A percentile compares a stretch with the other conserved stretches of the same genome.
Evolutionary conservation across 2,113 vertebrate species (phyloP).

Genomic region (Tetrao urogallus): DNA sequence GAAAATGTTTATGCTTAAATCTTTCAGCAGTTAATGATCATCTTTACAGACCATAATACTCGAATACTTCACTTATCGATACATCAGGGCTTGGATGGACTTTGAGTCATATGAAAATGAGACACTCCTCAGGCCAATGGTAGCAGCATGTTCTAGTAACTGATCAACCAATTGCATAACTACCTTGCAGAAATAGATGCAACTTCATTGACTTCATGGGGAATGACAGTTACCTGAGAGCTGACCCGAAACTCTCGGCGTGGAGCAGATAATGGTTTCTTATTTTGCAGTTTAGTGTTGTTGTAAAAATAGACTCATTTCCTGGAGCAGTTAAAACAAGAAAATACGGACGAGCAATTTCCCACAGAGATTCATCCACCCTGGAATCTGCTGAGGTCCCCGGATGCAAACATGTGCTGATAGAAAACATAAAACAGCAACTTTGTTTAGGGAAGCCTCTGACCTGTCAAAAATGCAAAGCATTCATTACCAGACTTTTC

Average conservation of each 20-base stretch:
- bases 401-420: constrained; percentile 39
- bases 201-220: not conserved
- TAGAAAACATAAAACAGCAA: constrained; percentile 25
- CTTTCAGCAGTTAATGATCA: constrained; percentile 52
- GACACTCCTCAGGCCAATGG: constrained; percentile 55
- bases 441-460: constrained; percentile 67
- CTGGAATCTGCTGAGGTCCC: constrained; percentile 42
- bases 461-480: constrained; percentile 61
- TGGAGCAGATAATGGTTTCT: not conserved
- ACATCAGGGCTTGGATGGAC: constrained; percentile 70
- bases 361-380: constrained; percentile 50
- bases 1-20: not conserved
- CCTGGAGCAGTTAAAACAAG: constrained; percentile 50
- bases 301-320: constrained; percentile 65
- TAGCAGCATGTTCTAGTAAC: constrained; percentile 37
- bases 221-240: constrained; percentile 21
- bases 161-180: constrained; percentile 60
- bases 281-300: constrained; percentile 18
- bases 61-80: constrained; percentile 66
- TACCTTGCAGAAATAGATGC: not conserved
- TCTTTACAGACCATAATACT: constrained; percentile 38
- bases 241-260: constrained; percentile 31
- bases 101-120: constrained; percentile 54
- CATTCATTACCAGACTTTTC: constrained; percentile 60
- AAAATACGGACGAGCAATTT: constrained; percentile 44